Evolutionary conservation across 2,113 vertebrate genomes (phyloP).

Genomic region (Colaptes auratus): DNA sequence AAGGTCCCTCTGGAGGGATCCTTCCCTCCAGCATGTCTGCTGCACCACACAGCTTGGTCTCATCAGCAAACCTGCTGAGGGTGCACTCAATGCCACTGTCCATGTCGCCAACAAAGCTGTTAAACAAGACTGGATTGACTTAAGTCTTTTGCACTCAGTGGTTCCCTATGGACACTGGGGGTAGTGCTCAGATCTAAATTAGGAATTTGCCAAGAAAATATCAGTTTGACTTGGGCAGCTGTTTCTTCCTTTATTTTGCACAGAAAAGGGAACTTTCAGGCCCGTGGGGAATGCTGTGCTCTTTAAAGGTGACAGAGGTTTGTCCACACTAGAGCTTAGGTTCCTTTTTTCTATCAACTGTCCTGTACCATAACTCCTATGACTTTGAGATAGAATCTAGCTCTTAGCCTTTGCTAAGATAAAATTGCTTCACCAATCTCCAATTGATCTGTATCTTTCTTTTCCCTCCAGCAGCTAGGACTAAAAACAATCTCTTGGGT

Average conservation of each 20-base stretch:
- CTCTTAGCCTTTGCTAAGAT: not conserved
- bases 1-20: too few species aligned
- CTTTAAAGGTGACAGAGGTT: not conserved
- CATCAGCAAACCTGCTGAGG: too few species aligned
- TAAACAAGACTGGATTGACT: not conserved
- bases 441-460: not conserved
- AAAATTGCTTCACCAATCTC: constrained; percentile 42
- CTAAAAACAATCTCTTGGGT: not conserved
- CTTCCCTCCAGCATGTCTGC: too few species aligned
- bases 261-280: not conserved
- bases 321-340: fast-evolving
- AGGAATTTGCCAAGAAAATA: not conserved
- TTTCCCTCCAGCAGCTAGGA: not conserved
- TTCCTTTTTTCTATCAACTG: not conserved
- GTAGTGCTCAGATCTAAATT: not conserved
- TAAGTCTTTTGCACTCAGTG: not conserved
- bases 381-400: not conserved
- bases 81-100: too few species aligned
- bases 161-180: not conserved
- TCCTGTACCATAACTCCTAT: not conserved
- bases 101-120: too few species aligned
- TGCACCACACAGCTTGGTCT: too few species aligned
- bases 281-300: not conserved
- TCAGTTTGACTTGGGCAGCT: not conserved
- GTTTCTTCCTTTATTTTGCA: not conserved